These are phyloP conservation scores for Heterodera filipjevi DNA, from an alignment of 2,888 invertebrate genomes.

Conservation along the genomic window DNA sequence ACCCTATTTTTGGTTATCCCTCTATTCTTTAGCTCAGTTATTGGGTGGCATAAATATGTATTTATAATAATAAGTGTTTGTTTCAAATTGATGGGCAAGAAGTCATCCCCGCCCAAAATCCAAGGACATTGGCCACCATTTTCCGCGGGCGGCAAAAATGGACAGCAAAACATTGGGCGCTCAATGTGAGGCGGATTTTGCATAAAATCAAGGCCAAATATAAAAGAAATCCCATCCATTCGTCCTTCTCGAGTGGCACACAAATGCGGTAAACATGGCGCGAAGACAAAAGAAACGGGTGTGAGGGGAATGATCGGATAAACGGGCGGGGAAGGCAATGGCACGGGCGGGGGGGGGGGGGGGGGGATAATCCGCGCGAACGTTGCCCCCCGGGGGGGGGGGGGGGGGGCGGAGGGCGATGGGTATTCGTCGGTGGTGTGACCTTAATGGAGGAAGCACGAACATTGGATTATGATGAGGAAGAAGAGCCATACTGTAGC, in stretches of 20 bases:
- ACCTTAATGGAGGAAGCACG: background rate
- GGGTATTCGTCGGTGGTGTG: too few relatives aligned
- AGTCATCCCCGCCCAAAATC: background rate
- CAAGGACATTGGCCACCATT: background rate
- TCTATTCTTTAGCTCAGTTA: too few relatives aligned
- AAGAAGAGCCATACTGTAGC: background rate
- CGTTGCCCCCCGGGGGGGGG: background rate
- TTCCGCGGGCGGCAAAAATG: background rate
- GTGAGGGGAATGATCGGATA: background rate
- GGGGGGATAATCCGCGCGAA: background rate
- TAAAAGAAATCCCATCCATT: too few relatives aligned
- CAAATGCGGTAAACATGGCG: background rate
- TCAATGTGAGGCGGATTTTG: background rate
- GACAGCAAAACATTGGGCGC: background rate
- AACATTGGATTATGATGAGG: background rate
- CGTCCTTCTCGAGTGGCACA: background rate
- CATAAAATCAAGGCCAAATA: background rate
- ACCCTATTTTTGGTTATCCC: too few relatives aligned
- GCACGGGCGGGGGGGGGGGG: background rate
- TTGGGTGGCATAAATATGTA: too few relatives aligned
- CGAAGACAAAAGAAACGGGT: background rate
- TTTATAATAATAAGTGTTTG: too few relatives aligned
- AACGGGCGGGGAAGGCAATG: background rate
- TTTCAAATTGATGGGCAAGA: too few relatives aligned
- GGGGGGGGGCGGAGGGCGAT: background rate